A percentile compares a stretch with the other conserved stretches of the same genome.
phyloP scores from a whole-genome alignment of 2,797 vertebrate genomes.

The Fringilla coelebs region DNA sequence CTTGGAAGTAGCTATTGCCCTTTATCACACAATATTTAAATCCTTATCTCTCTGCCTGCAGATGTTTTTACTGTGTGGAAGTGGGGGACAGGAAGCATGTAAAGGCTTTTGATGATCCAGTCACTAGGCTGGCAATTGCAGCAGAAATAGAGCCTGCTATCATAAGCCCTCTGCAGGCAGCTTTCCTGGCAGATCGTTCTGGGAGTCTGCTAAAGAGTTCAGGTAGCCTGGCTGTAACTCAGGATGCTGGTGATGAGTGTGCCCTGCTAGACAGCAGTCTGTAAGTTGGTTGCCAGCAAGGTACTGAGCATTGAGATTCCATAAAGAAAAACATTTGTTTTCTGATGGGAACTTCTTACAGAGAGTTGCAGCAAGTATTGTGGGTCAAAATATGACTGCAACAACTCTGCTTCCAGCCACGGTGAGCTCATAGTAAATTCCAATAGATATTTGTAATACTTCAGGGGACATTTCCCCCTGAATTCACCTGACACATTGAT shows the following conservation, averaged over 20 bases:
- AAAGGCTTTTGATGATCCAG: background rate
- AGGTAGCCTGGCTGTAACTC: background rate
- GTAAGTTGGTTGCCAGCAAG: background rate
- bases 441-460: background rate
- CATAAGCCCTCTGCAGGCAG: background rate
- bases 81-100: rapidly evolving
- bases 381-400: background rate
- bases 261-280: background rate
- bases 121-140: background rate
- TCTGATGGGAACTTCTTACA: background rate
- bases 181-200: background rate
- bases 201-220: background rate
- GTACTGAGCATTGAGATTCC: background rate
- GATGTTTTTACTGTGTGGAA: background rate
- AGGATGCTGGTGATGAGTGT: background rate
- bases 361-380: background rate
- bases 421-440: background rate
- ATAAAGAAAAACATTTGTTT: background rate
- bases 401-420: background rate
- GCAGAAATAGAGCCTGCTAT: background rate
- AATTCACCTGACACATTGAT: background rate
- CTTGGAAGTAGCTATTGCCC: background rate
- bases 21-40: background rate
- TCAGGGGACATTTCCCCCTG: background rate
- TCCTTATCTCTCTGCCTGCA: background rate